These are phyloP conservation scores for Tribolium freemani DNA, from an alignment of 2,888 invertebrate genomes.

Conservation along the genomic window DNA sequence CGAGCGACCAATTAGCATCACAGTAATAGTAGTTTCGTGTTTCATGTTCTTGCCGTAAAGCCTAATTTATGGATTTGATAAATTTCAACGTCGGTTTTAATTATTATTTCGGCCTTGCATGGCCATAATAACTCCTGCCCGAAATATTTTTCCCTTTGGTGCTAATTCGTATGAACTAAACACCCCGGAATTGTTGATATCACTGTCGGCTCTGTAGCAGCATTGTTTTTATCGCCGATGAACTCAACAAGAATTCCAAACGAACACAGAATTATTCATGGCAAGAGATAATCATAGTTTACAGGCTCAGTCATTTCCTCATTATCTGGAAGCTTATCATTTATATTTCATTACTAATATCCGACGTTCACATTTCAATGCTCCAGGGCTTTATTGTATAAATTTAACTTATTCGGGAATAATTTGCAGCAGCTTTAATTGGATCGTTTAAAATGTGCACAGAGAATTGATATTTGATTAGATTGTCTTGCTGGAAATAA, in stretches of 20 bases:
- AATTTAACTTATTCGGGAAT: neutral
- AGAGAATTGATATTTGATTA: conserved; percentile 8
- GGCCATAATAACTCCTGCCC: neutral
- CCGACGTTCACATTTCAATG: conserved; percentile 35
- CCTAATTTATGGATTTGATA: neutral
- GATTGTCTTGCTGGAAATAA: neutral
- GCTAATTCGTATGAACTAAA: neutral
- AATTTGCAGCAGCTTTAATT: conserved; percentile 3
- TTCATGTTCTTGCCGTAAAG: neutral
- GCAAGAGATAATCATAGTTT: conserved; percentile 36
- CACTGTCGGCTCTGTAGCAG: neutral
- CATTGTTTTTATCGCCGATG: neutral
- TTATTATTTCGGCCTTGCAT: neutral
- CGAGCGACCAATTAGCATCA: neutral
- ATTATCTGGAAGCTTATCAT: conserved; percentile 44
- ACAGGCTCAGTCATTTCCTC: conserved; percentile 43
- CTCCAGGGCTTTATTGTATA: conserved; percentile 21
- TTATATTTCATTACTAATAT: conserved; percentile 43
- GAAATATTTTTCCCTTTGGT: too few species aligned
- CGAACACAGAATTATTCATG: conserved; percentile 37
- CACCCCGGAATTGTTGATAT: neutral
- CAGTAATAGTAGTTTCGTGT: neutral
- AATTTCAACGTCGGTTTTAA: neutral
- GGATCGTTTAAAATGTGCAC: neutral
- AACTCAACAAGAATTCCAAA: conserved; percentile 23